A percentile compares a stretch with the other conserved stretches of the same genome.
These are phyloP conservation scores for Chrysemys picta DNA, from an alignment of 2,113 vertebrate genomes.

Conservation along the genomic window DNA sequence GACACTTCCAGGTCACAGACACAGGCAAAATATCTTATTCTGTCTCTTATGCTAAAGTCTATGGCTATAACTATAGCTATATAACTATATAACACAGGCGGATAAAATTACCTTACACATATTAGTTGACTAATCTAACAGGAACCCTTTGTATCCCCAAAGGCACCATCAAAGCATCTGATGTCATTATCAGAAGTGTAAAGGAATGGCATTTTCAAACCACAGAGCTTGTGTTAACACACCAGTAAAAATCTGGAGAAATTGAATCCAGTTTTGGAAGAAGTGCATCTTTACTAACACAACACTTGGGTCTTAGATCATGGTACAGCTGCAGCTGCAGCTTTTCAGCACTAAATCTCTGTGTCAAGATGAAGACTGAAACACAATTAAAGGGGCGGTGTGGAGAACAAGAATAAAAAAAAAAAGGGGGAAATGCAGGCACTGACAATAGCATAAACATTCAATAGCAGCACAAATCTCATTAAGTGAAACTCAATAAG, in stretches of 20 bases:
- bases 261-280: not conserved
- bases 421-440: not conserved
- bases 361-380: not conserved
- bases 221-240: not conserved
- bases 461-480: not conserved
- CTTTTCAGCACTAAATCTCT: not conserved
- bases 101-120: not conserved
- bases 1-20: not conserved
- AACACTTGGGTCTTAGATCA: not conserved
- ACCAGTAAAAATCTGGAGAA: not conserved
- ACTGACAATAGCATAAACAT: not conserved
- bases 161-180: not conserved
- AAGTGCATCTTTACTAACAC: not conserved
- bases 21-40: not conserved
- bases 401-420: not conserved
- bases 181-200: not conserved
- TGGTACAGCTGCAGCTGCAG: not conserved
- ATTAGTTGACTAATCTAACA: conserved; percentile 25
- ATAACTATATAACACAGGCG: not conserved
- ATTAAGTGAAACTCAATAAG: conserved; percentile 3
- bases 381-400: not conserved
- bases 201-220: not conserved
- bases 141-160: not conserved
- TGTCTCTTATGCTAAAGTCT: not conserved
- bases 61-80: not conserved